Base-by-base conservation (phyloP, 30 jellyfish, hydroid and myxozoan genomes). In the Aurelia aurita region DNA sequence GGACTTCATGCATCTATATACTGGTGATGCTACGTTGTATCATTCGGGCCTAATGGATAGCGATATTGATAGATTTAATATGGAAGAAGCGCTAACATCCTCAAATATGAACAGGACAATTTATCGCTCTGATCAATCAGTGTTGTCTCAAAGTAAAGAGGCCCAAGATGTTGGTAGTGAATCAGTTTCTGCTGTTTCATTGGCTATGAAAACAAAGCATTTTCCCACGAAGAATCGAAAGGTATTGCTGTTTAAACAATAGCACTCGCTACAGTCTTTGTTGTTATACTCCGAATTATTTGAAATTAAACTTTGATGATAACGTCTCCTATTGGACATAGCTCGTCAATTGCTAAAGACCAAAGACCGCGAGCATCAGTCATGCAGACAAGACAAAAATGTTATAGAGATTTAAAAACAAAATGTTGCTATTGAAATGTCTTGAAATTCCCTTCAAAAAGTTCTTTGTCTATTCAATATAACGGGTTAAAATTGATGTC, bases 11-110 rank as follows among this genome's bases (percentile, higher is more conserved):
- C 91, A 93, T 19, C 74, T 93, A 54, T 88, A 87, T 69, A 44
- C 98, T 16, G 63, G 80, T 20, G 79, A 72, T 26, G 93, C 96
- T 1, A 75, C 89, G 39, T 57, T 93, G 70, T 87, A 54, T 57
- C 98, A 93, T 58, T 21, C 65, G 9, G 72, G 89, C 44, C 73
- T 15, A 46, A 31, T 85, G 23, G 81, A 74, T 74, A 27, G 63
- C 29, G 69, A 25, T 0, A 61, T 87, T 43, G 91, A 87, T 78
- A 54, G 82, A 10, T 25, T 26, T 44, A 55, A 35, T 23, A 93
- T 93, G 97, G 94, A 75, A 16, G 97, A 88, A 13, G 98, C 98
- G 1, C 64, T 93, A 2, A 19, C 35, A 26, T 32, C 69, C 15
- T 57, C 43, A 3, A n/a, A 45, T 70, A 70, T 88, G 64, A 45